Base-by-base conservation (phyloP, 2,797 vertebrate species). In the Remorina albescens region DNA sequence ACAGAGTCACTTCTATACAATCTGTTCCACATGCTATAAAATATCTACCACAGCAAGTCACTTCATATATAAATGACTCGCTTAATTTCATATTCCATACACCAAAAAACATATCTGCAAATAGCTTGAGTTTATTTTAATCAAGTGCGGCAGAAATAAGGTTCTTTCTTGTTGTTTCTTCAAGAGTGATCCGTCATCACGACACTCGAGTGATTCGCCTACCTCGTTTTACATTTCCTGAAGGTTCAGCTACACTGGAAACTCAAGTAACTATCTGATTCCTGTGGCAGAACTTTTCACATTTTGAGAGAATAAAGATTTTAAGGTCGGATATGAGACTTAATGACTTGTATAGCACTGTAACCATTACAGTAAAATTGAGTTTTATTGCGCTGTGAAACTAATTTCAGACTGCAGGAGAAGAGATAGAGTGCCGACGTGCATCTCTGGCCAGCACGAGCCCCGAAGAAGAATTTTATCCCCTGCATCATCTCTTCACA, bases 321-420 rank as follows among this genome's bases (percentile, higher is more conserved):
- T 79, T 74, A 70, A 37, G 42, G 70, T 74, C 8, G 62, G 57
- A 67, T 66, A 41, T 75, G 44, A 74, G 71, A 80, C 57, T 71
- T 82, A 80, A 81, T 78, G 64, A 72, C 74, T 80, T 83, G 60
- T 63, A 84, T 73, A 84, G 55, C 76, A 54, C 59, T 66, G 62
- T 68, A 81, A 77, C 76, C 26, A 6, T 49, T 54, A 62, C 67
- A 68, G 78, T 86, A 75, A 75, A 81, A 78, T 66, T 32, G 9
- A 69, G 57, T 67, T 79, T 80, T 79, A 86, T 78, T 79, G 34
- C 36, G 1, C 61, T 41, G 61, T 80, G 76, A 82, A 77, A 86
- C 74, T 71, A 54, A 82, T 82, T 77, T 39, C 46, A 70, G 46
- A 76, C 54, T 68, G 67, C 46, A 47, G 71, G 26, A 59, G 55